phyloP scores from a whole-genome alignment of 2,888 invertebrate genomes.

The Pachliopta kotzebuea region DNA sequence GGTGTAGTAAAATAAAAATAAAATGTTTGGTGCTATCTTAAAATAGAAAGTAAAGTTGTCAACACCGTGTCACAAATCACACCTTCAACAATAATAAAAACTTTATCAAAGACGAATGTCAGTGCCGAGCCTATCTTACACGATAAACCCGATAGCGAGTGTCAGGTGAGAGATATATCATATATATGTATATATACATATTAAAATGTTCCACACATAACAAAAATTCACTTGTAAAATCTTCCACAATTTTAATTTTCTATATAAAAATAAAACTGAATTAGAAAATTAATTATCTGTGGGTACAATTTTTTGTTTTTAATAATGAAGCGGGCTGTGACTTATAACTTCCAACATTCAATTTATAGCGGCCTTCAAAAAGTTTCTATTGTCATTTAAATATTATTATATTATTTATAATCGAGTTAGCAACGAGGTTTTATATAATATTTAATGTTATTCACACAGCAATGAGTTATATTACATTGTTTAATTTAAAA shows the following conservation, averaged over 20 bases:
- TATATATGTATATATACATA: slow-evolving; percentile 25
- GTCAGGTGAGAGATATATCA: slow-evolving; percentile 47
- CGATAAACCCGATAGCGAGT: slow-evolving; percentile 45
- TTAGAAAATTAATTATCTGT: not conserved
- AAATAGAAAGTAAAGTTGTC: slow-evolving; percentile 31
- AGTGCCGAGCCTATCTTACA: slow-evolving; percentile 40
- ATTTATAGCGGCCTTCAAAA: too few species aligned
- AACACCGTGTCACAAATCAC: slow-evolving; percentile 30
- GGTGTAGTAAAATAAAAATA: not conserved
- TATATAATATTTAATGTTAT: not conserved
- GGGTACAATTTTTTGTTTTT: not conserved
- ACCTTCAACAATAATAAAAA: slow-evolving; percentile 31
- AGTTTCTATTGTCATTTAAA: not conserved
- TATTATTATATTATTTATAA: not conserved
- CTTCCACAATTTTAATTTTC: not conserved
- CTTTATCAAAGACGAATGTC: slow-evolving; percentile 41
- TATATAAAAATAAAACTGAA: not conserved
- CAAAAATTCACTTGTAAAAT: not conserved
- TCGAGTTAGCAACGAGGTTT: not conserved
- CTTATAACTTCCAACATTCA: too few species aligned
- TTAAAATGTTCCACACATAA: slow-evolving; percentile 23
- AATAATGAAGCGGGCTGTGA: not conserved
- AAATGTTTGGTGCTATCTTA: slow-evolving; percentile 10
- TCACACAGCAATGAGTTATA: not conserved
- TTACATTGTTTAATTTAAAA: not conserved